Percentiles rank a stretch among this genome's conserved stretches.
Evolutionary conservation across 1,140 invertebrate genomes (phyloP).

Genomic region (Linepithema humile): DNA sequence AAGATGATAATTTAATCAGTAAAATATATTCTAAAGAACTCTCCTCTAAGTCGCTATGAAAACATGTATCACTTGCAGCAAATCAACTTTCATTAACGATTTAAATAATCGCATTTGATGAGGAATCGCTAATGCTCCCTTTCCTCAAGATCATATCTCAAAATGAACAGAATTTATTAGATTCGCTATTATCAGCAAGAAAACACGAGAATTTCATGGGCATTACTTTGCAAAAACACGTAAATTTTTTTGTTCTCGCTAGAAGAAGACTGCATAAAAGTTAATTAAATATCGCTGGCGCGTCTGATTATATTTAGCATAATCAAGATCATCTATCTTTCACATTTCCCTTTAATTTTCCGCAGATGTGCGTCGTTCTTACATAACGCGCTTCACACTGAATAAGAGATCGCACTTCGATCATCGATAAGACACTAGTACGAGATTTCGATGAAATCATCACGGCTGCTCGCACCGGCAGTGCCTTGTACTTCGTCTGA

Average conservation of each 20-base stretch:
- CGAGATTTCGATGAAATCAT: constrained; percentile 56
- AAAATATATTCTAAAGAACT: neutral
- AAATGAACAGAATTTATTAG: neutral
- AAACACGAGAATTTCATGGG: constrained; percentile 5
- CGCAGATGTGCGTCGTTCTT: constrained; percentile 34
- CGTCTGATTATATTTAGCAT: constrained; percentile 61
- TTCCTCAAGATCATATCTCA: constrained; percentile 1
- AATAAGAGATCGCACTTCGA: constrained; percentile 42
- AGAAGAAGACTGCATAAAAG: constrained; percentile 10
- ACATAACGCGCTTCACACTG: constrained; percentile 22
- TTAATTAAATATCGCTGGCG: constrained; percentile 49
- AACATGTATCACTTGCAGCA: neutral
- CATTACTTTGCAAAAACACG: constrained; percentile 10
- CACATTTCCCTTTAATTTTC: constrained; percentile 61
- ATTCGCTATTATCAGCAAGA: neutral
- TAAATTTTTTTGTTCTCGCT: constrained; percentile 9
- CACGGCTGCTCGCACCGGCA: neutral
- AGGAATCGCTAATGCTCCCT: neutral
- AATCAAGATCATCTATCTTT: constrained; percentile 54
- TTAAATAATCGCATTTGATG: neutral
- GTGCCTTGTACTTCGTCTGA: neutral
- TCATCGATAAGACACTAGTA: constrained; percentile 55
- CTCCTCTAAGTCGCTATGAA: neutral
- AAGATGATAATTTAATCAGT: neutral
- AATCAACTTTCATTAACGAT: neutral